Percentiles rank a stretch among this genome's conserved stretches.
Evolutionary conservation across 2,797 vertebrate species (phyloP).

Genomic region (Sebastes matsubarae): DNA sequence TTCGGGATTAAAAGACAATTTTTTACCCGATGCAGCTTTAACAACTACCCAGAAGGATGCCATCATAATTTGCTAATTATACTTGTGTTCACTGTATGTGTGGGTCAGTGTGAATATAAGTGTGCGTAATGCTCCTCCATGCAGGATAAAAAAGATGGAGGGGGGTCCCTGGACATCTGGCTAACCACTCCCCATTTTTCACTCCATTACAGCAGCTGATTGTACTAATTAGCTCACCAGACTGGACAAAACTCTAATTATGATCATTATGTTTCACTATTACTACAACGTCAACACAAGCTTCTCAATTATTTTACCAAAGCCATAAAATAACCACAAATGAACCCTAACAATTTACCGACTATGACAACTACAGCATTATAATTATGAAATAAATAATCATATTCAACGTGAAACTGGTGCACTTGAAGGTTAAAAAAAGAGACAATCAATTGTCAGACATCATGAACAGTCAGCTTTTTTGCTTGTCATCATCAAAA

Average conservation of each 20-base stretch:
- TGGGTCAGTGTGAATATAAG: not conserved
- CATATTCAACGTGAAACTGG: not conserved
- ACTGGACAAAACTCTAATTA: slow-evolving; percentile 15
- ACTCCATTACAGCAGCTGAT: slow-evolving; percentile 22
- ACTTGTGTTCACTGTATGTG: not conserved
- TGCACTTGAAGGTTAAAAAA: not conserved
- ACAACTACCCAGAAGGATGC: not conserved
- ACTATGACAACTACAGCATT: not conserved
- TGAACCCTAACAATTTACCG: not conserved
- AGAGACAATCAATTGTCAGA: not conserved
- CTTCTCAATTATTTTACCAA: not conserved
- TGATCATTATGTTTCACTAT: not conserved
- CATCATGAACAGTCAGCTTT: not conserved
- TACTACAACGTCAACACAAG: not conserved
- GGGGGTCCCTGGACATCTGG: slow-evolving; percentile 46
- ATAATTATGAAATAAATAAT: not conserved
- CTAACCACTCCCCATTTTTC: slow-evolving; percentile 16
- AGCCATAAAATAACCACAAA: not conserved
- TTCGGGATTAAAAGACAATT: not conserved
- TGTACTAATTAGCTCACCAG: slow-evolving; percentile 29
- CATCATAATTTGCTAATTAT: not conserved
- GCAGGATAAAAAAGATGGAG: slow-evolving; percentile 20
- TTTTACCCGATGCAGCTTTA: not conserved
- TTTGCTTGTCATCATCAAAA: not conserved
- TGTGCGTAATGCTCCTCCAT: slow-evolving; percentile 1